Evolutionary conservation across 2,113 vertebrate species (phyloP).

Genomic region (Carassius gibelio): DNA sequence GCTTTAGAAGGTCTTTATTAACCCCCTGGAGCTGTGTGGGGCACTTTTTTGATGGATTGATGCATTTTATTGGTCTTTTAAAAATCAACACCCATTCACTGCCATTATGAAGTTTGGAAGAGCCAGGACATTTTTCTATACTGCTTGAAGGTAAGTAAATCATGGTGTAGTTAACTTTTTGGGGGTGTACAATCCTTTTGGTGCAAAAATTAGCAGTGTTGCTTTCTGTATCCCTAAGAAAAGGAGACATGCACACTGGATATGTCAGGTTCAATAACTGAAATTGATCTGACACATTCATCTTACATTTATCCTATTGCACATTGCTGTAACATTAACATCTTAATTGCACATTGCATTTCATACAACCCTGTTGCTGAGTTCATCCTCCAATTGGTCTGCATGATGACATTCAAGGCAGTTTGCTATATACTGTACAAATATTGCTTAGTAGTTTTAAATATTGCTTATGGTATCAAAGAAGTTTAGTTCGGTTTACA

Average conservation of each 20-base stretch:
- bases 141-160: too few relatives aligned
- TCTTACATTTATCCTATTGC: background rate
- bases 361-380: background rate
- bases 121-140: too few relatives aligned
- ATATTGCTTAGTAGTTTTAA: background rate
- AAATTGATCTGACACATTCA: background rate
- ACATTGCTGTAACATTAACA: background rate
- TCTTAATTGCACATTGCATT: background rate
- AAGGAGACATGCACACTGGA: background rate
- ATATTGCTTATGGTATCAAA: background rate
- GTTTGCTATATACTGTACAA: background rate
- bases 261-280: background rate
- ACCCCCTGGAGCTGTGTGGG: too few relatives aligned
- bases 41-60: too few relatives aligned
- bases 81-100: too few relatives aligned
- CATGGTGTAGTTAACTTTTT: too few relatives aligned
- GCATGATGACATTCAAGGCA: background rate
- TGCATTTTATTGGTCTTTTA: too few relatives aligned
- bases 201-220: background rate
- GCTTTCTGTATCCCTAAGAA: background rate
- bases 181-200: background rate
- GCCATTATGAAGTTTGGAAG: too few relatives aligned
- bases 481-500: background rate
- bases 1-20: too few relatives aligned
- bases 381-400: background rate